These are phyloP conservation scores for Anthonomus grandis DNA, from an alignment of 1,140 invertebrate genomes.

Conservation along the genomic window DNA sequence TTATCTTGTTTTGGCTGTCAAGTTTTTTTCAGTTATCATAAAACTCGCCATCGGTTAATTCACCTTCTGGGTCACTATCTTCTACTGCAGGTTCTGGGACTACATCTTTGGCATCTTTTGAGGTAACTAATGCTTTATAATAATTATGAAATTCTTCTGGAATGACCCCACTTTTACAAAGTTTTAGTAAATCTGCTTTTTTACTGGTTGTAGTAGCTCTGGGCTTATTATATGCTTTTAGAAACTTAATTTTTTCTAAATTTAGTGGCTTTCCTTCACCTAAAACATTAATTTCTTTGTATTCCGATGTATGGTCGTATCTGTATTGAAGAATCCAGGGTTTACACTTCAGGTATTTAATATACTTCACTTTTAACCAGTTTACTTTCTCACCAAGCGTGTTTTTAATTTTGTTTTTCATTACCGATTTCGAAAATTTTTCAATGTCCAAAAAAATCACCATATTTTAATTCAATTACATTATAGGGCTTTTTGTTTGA, in stretches of 20 bases:
- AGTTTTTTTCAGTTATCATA: background rate
- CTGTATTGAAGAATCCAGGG: constrained; percentile 15
- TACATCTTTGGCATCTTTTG: background rate
- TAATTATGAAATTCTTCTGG: constrained; percentile 5
- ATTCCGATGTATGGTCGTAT: constrained; percentile 10
- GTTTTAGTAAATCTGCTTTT: background rate
- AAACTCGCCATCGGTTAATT: background rate
- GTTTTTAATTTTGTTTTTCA: constrained; percentile 10
- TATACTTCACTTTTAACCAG: constrained; percentile 20
- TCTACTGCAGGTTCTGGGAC: background rate
- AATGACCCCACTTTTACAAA: background rate
- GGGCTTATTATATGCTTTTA: too few species aligned
- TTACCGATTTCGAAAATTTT: background rate
- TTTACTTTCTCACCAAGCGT: constrained; percentile 5
- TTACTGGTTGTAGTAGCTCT: background rate
- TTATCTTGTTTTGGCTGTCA: constrained; percentile 5
- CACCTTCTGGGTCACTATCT: constrained; percentile 5
- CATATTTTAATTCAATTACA: constrained; percentile 12
- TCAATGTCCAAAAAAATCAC: constrained; percentile 9
- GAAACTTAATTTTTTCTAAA: background rate
- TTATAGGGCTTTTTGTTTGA: constrained; percentile 9
- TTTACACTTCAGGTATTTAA: constrained; percentile 16
- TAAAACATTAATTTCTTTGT: constrained; percentile 6
- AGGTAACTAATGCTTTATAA: background rate
- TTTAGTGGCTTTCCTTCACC: background rate